These are phyloP conservation scores for Montifringilla adamsi DNA, from an alignment of 2,113 vertebrate genomes.

Conservation along the genomic window DNA sequence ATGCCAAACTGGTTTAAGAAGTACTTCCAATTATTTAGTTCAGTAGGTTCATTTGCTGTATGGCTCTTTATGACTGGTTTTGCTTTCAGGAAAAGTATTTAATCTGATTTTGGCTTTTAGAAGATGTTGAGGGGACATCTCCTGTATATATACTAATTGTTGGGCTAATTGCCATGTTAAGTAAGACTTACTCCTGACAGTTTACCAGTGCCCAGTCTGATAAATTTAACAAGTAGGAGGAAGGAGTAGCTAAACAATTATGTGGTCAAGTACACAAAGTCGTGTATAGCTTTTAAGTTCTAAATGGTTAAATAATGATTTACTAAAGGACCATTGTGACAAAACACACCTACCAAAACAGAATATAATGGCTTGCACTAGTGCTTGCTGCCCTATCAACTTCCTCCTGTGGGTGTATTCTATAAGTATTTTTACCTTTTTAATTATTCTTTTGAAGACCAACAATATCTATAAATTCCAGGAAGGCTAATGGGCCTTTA, in stretches of 20 bases:
- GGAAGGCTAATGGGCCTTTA: background rate
- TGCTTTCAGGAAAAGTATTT: background rate
- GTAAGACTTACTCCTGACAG: background rate
- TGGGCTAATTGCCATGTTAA: background rate
- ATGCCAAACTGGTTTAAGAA: slow-evolving; percentile 23
- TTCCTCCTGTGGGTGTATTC: background rate
- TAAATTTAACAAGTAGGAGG: background rate
- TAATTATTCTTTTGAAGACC: background rate
- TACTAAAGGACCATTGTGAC: background rate
- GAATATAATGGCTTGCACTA: background rate
- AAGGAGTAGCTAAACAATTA: background rate
- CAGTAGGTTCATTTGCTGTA: background rate
- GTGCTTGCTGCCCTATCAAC: background rate
- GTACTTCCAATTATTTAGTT: background rate
- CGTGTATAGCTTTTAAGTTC: rapidly evolving
- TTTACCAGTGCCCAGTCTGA: background rate
- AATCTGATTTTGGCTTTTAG: background rate
- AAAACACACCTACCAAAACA: background rate
- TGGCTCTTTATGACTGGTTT: background rate
- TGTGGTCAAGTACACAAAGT: background rate
- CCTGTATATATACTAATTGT: background rate
- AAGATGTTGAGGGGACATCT: background rate
- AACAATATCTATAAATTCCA: background rate
- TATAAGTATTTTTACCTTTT: background rate
- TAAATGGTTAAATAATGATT: background rate